Percentiles rank a stretch among this genome's conserved stretches.
phyloP scores from a whole-genome alignment of 1,140 invertebrate species.

The Drosophila carrolli region DNA sequence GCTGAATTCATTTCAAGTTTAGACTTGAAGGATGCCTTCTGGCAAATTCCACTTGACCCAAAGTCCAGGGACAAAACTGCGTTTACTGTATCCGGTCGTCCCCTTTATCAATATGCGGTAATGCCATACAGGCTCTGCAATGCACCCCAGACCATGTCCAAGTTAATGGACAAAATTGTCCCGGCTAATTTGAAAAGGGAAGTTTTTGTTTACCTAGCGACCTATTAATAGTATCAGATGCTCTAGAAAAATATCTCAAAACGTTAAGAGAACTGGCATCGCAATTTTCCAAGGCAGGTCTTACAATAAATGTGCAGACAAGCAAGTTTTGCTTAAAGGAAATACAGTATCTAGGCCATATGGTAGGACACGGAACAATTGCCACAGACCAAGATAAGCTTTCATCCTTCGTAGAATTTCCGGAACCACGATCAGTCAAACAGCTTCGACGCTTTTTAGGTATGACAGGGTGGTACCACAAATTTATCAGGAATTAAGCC shows the following conservation, averaged over 20 bases:
- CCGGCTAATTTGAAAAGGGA: neutral
- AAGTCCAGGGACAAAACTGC: too few relatives aligned
- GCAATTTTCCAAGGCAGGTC: neutral
- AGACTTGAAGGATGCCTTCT: too few relatives aligned
- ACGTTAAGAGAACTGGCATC: neutral
- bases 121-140: too few relatives aligned
- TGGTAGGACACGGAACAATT: neutral
- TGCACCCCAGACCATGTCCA: too few relatives aligned
- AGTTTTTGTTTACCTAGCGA: neutral
- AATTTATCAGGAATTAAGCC: neutral
- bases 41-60: too few relatives aligned
- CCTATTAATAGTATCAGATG: neutral
- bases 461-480: neutral
- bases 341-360: neutral
- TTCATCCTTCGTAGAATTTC: neutral
- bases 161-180: neutral
- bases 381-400: neutral
- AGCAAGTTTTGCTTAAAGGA: neutral
- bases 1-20: too few relatives aligned
- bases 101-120: too few relatives aligned
- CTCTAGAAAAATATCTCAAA: neutral
- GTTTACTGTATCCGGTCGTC: too few relatives aligned
- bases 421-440: neutral
- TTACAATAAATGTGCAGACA: conserved; percentile 1
- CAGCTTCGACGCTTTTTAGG: neutral